Evolutionary conservation across 2,888 invertebrate genomes (phyloP).

Genomic region (Acrocyrtus sp.): DNA sequence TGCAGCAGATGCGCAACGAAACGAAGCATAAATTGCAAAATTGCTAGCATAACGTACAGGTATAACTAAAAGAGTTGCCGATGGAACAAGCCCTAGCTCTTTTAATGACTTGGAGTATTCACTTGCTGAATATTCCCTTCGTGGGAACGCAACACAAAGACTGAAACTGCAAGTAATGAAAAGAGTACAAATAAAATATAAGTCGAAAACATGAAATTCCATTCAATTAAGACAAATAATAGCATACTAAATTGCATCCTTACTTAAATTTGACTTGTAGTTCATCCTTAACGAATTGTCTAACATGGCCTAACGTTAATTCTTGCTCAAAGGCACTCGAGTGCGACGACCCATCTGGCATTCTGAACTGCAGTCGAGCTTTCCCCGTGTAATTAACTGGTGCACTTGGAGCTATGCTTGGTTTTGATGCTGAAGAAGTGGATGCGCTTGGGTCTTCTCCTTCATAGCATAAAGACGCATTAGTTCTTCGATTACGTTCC

Average conservation of each 20-base stretch:
- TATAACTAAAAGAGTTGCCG: constrained; percentile 79
- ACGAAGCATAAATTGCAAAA: too few relatives aligned
- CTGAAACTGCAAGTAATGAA: constrained; percentile 73
- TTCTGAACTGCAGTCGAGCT: constrained; percentile 84
- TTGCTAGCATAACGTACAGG: too few relatives aligned
- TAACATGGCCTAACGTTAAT: constrained; percentile 73
- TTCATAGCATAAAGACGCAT: constrained; percentile 51
- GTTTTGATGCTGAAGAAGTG: constrained; percentile 11
- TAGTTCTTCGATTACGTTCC: constrained; percentile 68
- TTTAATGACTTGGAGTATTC: constrained; percentile 72
- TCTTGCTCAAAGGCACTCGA: constrained; percentile 78
- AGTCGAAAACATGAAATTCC: too few relatives aligned
- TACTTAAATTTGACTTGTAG: too few relatives aligned
- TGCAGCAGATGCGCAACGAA: too few relatives aligned
- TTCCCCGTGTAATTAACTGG: constrained; percentile 66
- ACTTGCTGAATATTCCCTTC: constrained; percentile 73
- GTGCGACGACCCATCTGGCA: constrained; percentile 82
- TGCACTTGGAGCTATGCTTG: constrained; percentile 21
- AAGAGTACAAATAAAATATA: too few relatives aligned
- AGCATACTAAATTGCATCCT: not conserved
- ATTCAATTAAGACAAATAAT: constrained; percentile 21
- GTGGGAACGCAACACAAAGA: constrained; percentile 82
- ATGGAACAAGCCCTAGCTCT: constrained; percentile 78
- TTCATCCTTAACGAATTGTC: constrained; percentile 62
- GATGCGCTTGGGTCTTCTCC: constrained; percentile 19